These are phyloP conservation scores for Plumapathes pennacea DNA, from an alignment of 92 coral and sea anemone genomes.

Conservation along the genomic window DNA sequence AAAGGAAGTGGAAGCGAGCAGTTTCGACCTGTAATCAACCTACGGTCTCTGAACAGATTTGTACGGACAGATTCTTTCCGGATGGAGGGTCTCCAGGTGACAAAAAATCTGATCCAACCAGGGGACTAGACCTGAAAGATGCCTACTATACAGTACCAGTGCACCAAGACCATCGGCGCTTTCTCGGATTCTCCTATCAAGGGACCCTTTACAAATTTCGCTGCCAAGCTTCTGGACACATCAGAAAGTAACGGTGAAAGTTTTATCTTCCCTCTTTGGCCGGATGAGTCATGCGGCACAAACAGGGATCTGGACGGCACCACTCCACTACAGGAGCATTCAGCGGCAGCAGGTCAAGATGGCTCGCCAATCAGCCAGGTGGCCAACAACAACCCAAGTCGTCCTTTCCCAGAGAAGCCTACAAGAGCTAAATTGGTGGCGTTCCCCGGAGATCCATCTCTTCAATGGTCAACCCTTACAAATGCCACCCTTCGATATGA, in stretches of 20 bases:
- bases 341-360: slow-evolving; percentile 23
- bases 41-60: slow-evolving; percentile 43
- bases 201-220: slow-evolving; percentile 43
- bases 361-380: slow-evolving; percentile 1
- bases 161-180: slow-evolving; percentile 20
- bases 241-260: slow-evolving; percentile 20
- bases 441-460: slow-evolving; percentile 3
- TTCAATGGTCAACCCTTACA: slow-evolving; percentile 26
- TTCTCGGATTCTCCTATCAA: slow-evolving; percentile 35
- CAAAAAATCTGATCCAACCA: slow-evolving; percentile 29
- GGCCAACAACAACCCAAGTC: neutral
- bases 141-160: slow-evolving; percentile 26
- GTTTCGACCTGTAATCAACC: slow-evolving; percentile 32
- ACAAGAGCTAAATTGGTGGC: slow-evolving; percentile 52
- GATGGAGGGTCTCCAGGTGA: slow-evolving; percentile 50
- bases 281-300: slow-evolving; percentile 62
- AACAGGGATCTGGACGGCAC: slow-evolving; percentile 41
- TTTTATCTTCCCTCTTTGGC: slow-evolving; percentile 34
- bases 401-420: slow-evolving; percentile 11
- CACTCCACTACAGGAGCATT: slow-evolving; percentile 31
- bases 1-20: slow-evolving; percentile 18
- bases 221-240: slow-evolving; percentile 47
- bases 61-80: slow-evolving; percentile 47
- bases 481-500: slow-evolving; percentile 21
- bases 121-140: slow-evolving; percentile 47